Conservation (phyloP, 2,888 invertebrate species). For the Cerastoderma edule region DNA sequence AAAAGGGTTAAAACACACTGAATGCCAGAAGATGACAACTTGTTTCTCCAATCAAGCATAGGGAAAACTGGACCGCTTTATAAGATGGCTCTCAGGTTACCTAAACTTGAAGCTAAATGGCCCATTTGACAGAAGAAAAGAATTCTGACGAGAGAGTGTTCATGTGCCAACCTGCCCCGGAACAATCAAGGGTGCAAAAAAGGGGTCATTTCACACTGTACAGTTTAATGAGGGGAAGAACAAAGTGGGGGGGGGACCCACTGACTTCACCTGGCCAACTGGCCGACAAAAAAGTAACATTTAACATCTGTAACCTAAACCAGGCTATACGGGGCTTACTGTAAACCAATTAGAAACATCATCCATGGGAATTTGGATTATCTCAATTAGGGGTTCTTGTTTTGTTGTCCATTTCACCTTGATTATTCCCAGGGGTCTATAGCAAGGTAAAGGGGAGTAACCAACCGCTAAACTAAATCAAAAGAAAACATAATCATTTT, state of each 20-base stretch:
- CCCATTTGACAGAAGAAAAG: conserved; percentile 43
- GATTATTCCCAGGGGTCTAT: too few species aligned
- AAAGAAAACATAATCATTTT: too few species aligned
- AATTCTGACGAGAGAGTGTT: conserved; percentile 43
- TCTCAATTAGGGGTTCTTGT: conserved; percentile 13
- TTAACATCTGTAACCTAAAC: conserved; percentile 13
- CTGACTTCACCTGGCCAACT: conserved; percentile 30
- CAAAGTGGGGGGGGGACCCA: too few species aligned
- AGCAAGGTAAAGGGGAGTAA: too few species aligned
- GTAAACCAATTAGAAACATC: conserved; percentile 23
- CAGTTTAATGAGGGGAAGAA: conserved; percentile 20
- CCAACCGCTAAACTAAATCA: too few species aligned
- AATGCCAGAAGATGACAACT: too few species aligned
- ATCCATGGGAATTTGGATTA: conserved; percentile 19
- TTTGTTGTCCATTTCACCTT: conserved; percentile 19
- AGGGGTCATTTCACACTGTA: conserved; percentile 41
- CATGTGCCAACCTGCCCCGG: conserved; percentile 43
- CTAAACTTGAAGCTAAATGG: conserved; percentile 37
- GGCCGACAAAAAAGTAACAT: conserved; percentile 12
- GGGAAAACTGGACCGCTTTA: conserved; percentile 3
- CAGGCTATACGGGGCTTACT: conserved; percentile 12
- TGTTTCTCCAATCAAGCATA: neutral
- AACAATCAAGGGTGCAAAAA: conserved; percentile 36
- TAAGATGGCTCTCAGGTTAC: conserved; percentile 10
- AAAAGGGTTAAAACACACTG: too few species aligned